These are phyloP conservation scores for Euclidia mi DNA, from an alignment of 2,888 invertebrate genomes.

Conservation along the genomic window DNA sequence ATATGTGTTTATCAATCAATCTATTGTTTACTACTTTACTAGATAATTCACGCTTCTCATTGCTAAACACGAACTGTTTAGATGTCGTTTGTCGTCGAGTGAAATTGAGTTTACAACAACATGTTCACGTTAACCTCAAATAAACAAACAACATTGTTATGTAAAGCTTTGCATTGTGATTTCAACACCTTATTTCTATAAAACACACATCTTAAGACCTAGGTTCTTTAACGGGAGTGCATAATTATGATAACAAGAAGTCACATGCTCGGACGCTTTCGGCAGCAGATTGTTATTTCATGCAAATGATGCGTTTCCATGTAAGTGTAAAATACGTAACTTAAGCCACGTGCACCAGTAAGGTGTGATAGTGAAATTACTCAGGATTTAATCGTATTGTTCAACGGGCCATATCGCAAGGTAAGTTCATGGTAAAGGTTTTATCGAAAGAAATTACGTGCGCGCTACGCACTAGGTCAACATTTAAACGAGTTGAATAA, in stretches of 20 bases:
- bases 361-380: constrained; percentile 28
- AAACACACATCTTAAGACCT: neutral
- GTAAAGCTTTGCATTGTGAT: constrained; percentile 4
- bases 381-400: constrained; percentile 34
- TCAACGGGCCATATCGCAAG: constrained; percentile 53
- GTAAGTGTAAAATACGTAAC: constrained; percentile 1
- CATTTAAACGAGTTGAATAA: constrained; percentile 45
- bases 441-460: constrained; percentile 59
- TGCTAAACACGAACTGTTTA: constrained; percentile 1
- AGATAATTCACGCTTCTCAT: constrained; percentile 1
- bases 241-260: neutral
- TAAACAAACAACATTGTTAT: neutral
- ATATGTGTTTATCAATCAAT: too few relatives aligned
- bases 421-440: constrained; percentile 58
- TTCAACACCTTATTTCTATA: too few relatives aligned
- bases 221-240: neutral
- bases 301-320: neutral
- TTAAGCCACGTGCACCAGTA: constrained; percentile 33
- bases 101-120: constrained; percentile 10
- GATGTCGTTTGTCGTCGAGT: constrained; percentile 6
- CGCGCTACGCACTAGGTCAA: constrained; percentile 60
- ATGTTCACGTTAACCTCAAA: constrained; percentile 1
- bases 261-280: neutral
- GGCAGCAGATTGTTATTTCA: neutral
- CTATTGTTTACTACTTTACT: neutral